Base-by-base conservation (phyloP, 2,113 vertebrate genomes). In the Neolamprologus sp. region DNA sequence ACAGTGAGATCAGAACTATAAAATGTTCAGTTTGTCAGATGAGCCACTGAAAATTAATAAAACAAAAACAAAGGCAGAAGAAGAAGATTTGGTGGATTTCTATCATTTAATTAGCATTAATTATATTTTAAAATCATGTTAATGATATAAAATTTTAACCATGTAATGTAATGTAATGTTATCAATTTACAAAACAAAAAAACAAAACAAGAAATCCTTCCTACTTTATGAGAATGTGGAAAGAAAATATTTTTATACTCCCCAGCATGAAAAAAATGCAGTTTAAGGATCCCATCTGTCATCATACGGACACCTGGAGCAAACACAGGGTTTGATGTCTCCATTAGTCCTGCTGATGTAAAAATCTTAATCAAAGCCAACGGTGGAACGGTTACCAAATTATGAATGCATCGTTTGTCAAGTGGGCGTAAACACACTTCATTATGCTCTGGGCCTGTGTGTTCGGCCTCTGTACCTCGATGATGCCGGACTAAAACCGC, bases 331-430 rank as follows among this genome's bases (percentile, higher is more conserved):
- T 85, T 68, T 45, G 33, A 88, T 87, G 87, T 78, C 79, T 81
- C 73, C 75, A 85, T 89, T 87, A 78, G 73, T 51, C 35, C 58
- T 5, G 30, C 80, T 26, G 84, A 90, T 91, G 94, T 85, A 95
- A 94, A 65, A 93, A 60, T 91, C 84, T 87, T 57, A 92, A 91
- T 93, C 87, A 92, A 92, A 91, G 84, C 83, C 87, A 75, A 84
- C 4, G 42, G 87, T 83, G 86, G 90, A 89, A 85, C 80, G 28
- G 78, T 86, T 42, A 82, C 28, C 85, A 71, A 78, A 57, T 21
- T 14, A 93, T 95, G 92, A 96, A 96, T 93, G 89, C 37, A 2
- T 65, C 47, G 71, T 89, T 93, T 95, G 92, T 94, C 10, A 54
- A n/a, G 82, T 14, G 84, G 79, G 87, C 6, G 37, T 89, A 92